Evolutionary conservation across 1,140 invertebrate species (phyloP), one percentile per base, ranked within the genome.

Genomic region (Aphelenchoides besseyi): DNA sequence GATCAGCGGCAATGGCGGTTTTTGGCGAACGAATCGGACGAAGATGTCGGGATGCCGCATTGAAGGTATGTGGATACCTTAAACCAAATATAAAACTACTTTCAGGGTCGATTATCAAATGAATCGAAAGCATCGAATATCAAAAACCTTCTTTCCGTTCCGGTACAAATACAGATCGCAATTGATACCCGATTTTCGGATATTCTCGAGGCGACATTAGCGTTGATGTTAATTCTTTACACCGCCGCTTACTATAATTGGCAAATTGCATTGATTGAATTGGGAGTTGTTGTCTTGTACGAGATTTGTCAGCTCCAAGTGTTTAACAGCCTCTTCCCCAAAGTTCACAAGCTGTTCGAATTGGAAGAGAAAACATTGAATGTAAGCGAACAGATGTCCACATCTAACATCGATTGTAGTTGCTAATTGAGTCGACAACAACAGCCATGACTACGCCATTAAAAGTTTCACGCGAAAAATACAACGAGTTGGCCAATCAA

Each of bases 391-490:
- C n/a, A n/a, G n/a, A n/a, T n/a, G n/a, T n/a, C n/a, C n/a, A n/a
- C n/a, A n/a, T n/a, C n/a, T n/a, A n/a, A n/a, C n/a, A 16, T 59
- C 55, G 16, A 29, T 59, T 33, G 18, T 33, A 41, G n/a, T 41
- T 41, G 5, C 5, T 18, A 28, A 8, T 59, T 68, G 37, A 74
- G 74, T 53, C 64, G 54, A 12, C 69, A 69, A 1, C 75, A 76
- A 66, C 52, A 73, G 61, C 37, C 52, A 28, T 32, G 41, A 16
- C 41, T 23, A 48, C 41, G 12, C 41, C 41, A 23, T 16, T 48
- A 12, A 48, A 48, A 23, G 23, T 48, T 23, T 23, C 23, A 16
- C 41, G 41, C 41, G 41, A 48, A 23, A 23, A 48, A 23, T 48
- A 16, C 23, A 48, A 48, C 41, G 12, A 48, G 41, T 23, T 48